These are phyloP conservation scores for Tautogolabrus adspersus DNA, from an alignment of 2,113 vertebrate genomes.

Conservation along the genomic window DNA sequence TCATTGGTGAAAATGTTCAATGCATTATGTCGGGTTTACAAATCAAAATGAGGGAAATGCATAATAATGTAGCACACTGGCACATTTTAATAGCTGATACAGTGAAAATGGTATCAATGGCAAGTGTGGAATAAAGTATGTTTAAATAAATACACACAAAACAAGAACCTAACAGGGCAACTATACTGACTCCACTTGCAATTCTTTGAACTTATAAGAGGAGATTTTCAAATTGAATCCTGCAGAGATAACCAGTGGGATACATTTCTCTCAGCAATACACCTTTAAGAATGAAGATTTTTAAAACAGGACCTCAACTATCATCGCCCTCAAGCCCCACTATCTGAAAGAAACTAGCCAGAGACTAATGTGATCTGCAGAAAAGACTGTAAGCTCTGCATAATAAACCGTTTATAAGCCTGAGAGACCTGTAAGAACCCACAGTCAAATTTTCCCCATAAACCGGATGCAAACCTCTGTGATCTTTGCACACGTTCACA, in stretches of 20 bases:
- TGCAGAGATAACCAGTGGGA: not conserved
- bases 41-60: not conserved
- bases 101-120: too few species aligned
- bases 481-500: constrained; percentile 18
- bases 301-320: not conserved
- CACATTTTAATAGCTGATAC: not conserved
- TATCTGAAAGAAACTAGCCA: constrained; percentile 12
- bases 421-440: not conserved
- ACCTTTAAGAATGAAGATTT: not conserved
- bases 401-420: constrained; percentile 22
- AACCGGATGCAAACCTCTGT: constrained; percentile 25
- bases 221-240: too few species aligned
- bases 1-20: not conserved
- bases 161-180: too few species aligned
- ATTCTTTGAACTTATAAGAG: too few species aligned
- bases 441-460: constrained; percentile 20
- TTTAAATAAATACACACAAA: too few species aligned
- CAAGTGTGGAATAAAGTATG: too few species aligned
- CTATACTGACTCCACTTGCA: too few species aligned
- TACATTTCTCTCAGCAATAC: too few species aligned
- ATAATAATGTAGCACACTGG: not conserved
- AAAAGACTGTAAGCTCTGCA: constrained; percentile 4
- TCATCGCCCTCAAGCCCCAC: constrained; percentile 9
- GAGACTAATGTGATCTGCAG: constrained; percentile 20
- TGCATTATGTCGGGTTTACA: not conserved